phyloP scores from a whole-genome alignment of 2,888 invertebrate species.

The Catocala fraxini region DNA sequence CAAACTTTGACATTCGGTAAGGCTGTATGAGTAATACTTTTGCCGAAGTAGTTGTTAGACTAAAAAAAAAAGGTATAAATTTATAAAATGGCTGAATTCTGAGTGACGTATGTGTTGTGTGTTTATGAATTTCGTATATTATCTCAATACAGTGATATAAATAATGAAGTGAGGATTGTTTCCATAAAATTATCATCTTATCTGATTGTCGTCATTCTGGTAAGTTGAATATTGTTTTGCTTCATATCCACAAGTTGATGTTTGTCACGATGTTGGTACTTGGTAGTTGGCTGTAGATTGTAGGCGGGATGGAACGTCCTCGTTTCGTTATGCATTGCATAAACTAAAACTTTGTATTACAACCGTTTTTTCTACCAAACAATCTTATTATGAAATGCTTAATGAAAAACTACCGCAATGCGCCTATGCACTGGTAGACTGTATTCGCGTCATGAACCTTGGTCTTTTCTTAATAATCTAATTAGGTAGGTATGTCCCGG shows the following conservation, averaged over 20 bases:
- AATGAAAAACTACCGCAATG: slow-evolving; percentile 34
- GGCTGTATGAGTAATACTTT: slow-evolving; percentile 27
- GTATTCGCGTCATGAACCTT: slow-evolving; percentile 5
- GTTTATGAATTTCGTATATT: slow-evolving; percentile 75
- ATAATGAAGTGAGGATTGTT: slow-evolving; percentile 73
- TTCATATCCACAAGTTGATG: slow-evolving; percentile 27
- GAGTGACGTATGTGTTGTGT: slow-evolving; percentile 86
- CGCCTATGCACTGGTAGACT: slow-evolving; percentile 15
- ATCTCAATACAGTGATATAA: slow-evolving; percentile 62
- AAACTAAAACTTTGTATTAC: slow-evolving; percentile 23
- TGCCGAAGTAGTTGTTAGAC: slow-evolving; percentile 16
- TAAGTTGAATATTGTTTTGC: slow-evolving; percentile 56
- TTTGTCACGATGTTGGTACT: slow-evolving; percentile 65
- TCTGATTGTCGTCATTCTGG: slow-evolving; percentile 62
- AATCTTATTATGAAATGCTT: slow-evolving; percentile 7
- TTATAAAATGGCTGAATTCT: slow-evolving; percentile 83
- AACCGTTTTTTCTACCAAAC: slow-evolving; percentile 8
- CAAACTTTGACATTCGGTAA: no score
- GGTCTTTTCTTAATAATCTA: slow-evolving; percentile 31
- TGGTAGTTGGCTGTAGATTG: slow-evolving; percentile 63
- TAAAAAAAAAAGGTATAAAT: slow-evolving; percentile 56
- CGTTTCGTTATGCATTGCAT: slow-evolving; percentile 47
- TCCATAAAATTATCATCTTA: slow-evolving; percentile 54
- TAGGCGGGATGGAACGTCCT: slow-evolving; percentile 70
- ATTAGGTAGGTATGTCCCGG: slow-evolving; percentile 28